Evolutionary conservation across 2,797 vertebrate genomes (phyloP), one percentile per base, ranked within the genome.

Genomic region (Syndactyla subalaris): DNA sequence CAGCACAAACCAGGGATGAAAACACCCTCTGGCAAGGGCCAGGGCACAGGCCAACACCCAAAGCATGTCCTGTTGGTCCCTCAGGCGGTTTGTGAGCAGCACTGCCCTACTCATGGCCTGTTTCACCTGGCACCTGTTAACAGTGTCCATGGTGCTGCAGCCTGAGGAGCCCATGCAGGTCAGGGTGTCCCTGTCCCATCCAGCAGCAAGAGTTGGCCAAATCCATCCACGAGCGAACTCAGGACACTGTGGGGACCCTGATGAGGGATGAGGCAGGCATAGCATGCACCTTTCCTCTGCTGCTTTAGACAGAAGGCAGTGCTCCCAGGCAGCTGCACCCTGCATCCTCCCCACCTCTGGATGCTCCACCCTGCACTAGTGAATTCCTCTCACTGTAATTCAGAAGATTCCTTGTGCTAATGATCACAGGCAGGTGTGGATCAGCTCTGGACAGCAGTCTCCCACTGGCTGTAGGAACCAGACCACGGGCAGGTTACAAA

Each of bases 161-260:
- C 66, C 82, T 18, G 13, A 38, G 16, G 9, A 9, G 11, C 29
- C 67, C 45, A 48, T 0, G 0, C 3, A 29, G 32, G 48, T 43
- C 54, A 73, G 30, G 43, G 51, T 51, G 21, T 36, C 38, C 19
- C 65, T 70, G 13, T 12, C n/a, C 17, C 29, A 54, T 46, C 36
- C 48, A 90, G 55, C 75, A 89, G 55, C 71, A 84, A 59, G 48
- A 79, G 41, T 3, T 83, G 63, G 30, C 36, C 46, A 70, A 29
- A 77, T 1, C 57, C 34, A 79, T 68, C 18, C 34, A 79, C 8
- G 19, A 49, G 46, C 43, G n/a, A 88, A 16, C 7, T 41, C 83
- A 73, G 59, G 48, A 46, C 39, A 8, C 38, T 18, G 24, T 23
- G 54, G 23, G 41, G 15, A 88, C 45, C 21, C 26, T 17, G 36